Percentiles rank a stretch among this genome's conserved stretches.
phyloP scores from a whole-genome alignment of 23 tunicate genomes.

The Botrylloides violaceus region DNA sequence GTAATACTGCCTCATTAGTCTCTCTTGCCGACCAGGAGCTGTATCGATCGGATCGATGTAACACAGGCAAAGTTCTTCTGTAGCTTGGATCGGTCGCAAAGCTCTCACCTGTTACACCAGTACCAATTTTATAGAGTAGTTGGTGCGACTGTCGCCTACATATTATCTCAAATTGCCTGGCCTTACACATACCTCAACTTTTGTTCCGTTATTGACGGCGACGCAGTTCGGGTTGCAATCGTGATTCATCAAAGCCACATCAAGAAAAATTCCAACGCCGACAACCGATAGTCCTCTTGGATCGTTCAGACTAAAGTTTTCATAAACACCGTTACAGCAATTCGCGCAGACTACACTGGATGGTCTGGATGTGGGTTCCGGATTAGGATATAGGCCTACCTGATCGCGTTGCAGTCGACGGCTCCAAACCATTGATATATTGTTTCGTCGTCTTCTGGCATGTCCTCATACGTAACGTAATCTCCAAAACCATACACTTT shows the following conservation, averaged over 20 bases:
- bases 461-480: conserved; percentile 85
- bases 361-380: too few relatives aligned
- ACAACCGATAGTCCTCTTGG: conserved; percentile 49
- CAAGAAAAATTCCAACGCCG: conserved; percentile 90
- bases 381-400: conserved; percentile 21
- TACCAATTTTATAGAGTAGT: too few relatives aligned
- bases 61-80: conserved; percentile 80
- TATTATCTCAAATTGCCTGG: too few relatives aligned
- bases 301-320: conserved; percentile 57
- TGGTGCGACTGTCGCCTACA: too few relatives aligned
- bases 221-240: conserved; percentile 87
- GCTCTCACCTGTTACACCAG: conserved; percentile 50
- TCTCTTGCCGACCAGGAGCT: conserved; percentile 46
- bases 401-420: conserved; percentile 92
- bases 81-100: conserved; percentile 33
- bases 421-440: conserved; percentile 81
- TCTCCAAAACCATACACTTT: conserved; percentile 87
- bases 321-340: background rate
- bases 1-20: conserved; percentile 69
- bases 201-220: conserved; percentile 81
- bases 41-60: conserved; percentile 73
- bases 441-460: conserved; percentile 85
- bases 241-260: conserved; percentile 65
- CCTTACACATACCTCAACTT: conserved; percentile 84
- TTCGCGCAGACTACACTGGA: too few relatives aligned